Conservation (phyloP, 2,888 invertebrate genomes). For the Protophormia terraenovae region DNA sequence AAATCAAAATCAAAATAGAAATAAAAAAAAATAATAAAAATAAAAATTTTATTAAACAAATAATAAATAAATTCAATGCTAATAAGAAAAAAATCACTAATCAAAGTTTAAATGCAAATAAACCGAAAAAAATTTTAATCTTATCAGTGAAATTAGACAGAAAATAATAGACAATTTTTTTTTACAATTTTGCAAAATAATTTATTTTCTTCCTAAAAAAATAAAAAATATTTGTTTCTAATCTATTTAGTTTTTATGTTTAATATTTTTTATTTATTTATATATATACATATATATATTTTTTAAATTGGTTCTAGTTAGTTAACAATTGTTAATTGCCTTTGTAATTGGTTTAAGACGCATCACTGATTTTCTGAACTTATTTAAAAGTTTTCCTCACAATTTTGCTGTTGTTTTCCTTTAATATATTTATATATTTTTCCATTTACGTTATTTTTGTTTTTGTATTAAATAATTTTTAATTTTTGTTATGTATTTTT, state of each 20-base stretch:
- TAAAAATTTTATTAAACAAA: conserved; percentile 12
- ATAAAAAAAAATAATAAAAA: conserved; percentile 5
- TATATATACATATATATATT: too few species aligned
- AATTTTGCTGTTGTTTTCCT: conserved; percentile 14
- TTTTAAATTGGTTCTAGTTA: conserved; percentile 79
- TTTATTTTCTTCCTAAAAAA: conserved; percentile 1
- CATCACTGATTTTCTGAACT: conserved; percentile 71
- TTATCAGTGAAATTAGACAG: conserved; percentile 54
- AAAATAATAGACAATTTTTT: background rate
- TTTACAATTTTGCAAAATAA: conserved; percentile 11
- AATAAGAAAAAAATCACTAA: conserved; percentile 27
- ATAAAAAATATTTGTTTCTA: background rate
- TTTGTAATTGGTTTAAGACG: conserved; percentile 78
- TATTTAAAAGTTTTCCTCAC: background rate
- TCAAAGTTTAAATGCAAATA: conserved; percentile 15
- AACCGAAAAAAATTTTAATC: background rate
- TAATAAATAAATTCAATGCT: conserved; percentile 48
- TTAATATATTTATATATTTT: conserved; percentile 11
- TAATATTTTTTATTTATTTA: conserved; percentile 51
- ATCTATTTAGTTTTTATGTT: conserved; percentile 16
- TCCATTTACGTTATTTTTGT: background rate
- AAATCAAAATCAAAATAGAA: conserved; percentile 54
- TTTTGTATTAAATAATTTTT: conserved; percentile 2
- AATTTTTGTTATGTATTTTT: background rate
- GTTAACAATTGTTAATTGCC: conserved; percentile 79